Base-by-base conservation (phyloP, 1,140 invertebrate species). In the Zaprionus davidi region DNA sequence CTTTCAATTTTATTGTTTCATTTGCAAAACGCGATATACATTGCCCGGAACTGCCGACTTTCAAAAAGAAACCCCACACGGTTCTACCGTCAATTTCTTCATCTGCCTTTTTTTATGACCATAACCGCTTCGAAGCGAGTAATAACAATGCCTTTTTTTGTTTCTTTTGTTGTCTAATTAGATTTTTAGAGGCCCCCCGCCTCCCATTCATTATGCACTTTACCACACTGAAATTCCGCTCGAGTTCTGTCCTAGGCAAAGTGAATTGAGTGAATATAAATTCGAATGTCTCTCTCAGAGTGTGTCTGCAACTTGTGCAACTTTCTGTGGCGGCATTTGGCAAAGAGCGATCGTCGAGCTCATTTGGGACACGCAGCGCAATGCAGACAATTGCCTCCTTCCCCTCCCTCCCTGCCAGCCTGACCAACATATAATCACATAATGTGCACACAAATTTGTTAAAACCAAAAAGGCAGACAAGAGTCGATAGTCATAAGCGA, bases 81-180 rank as follows among this genome's bases (percentile, higher is more conserved):
- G 73, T 82, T 83, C 82, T 78, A 53, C 9, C 38, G 38, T 6
- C 5, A 41, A 41, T 41, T 41, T 41, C 28, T 63, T 46, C 3
- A 34, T 70, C 20, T 28, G 13, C 20, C 55, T 60, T 60, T 62
- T 58, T 81, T 80, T 81, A 79, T 86, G 79, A 65, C 68, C 79
- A 86, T 82, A 78, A 69, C 66, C 51, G n/a, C 57, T 41, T n/a
- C n/a, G 15, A 2, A 15, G 15, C 5, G 5, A n/a, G 38, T 41
- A 46, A 62, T n/a, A 71, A 63, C 63, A 62, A 71, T 78, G 76
- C 67, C 44, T 24, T 51, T 26, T 26, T 26, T 26, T 5, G 2
- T 1, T 26, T 26, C 24, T 46, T 57, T 66, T 79, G 82, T 79
- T 79, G 82, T 76, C 82, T 86, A 86, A 86, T 86, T 87, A 86